Percentiles rank a stretch among this genome's conserved stretches.
These are phyloP conservation scores for Drosophila triauraria DNA, from an alignment of 1,140 invertebrate genomes.

Conservation along the genomic window DNA sequence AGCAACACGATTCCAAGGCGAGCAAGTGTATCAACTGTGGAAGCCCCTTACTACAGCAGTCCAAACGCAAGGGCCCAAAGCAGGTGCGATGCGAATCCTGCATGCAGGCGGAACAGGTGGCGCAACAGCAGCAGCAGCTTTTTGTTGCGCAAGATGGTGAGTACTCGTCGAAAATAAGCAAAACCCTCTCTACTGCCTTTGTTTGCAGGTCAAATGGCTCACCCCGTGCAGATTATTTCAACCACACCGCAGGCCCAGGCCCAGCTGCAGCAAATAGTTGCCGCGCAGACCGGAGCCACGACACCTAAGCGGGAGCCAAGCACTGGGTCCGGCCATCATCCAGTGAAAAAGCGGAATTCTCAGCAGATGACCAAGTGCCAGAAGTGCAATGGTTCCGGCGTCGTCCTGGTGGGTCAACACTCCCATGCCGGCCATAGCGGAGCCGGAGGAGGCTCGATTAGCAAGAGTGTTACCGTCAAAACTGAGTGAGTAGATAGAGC, in stretches of 20 bases:
- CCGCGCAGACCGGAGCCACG: conserved; percentile 70
- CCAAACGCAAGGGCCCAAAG: conserved; percentile 87
- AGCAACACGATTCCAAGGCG: conserved; percentile 71
- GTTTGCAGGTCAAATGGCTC: conserved; percentile 66
- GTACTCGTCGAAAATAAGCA: conserved; percentile 53
- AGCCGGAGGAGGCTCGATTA: conserved; percentile 55
- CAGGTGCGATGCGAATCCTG: conserved; percentile 87
- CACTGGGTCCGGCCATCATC: conserved; percentile 88
- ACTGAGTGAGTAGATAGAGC: conserved; percentile 72
- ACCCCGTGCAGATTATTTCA: conserved; percentile 79
- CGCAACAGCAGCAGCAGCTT: conserved; percentile 85
- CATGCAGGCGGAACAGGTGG: conserved; percentile 86
- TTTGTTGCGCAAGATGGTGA: conserved; percentile 88
- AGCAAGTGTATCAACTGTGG: conserved; percentile 87
- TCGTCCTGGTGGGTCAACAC: conserved; percentile 90
- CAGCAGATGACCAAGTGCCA: conserved; percentile 94
- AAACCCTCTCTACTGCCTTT: neutral
- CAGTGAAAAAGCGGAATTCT: conserved; percentile 92
- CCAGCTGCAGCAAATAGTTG: conserved; percentile 74
- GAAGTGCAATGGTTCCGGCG: conserved; percentile 94
- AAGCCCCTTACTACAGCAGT: conserved; percentile 85
- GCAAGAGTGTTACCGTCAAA: conserved; percentile 66
- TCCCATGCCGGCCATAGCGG: conserved; percentile 43
- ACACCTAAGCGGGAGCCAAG: conserved; percentile 67
- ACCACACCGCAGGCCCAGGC: conserved; percentile 77